Evolutionary conservation across 2,888 invertebrate species (phyloP), one percentile per base, ranked within the genome.

Genomic region (Dexiosoma caninum): DNA sequence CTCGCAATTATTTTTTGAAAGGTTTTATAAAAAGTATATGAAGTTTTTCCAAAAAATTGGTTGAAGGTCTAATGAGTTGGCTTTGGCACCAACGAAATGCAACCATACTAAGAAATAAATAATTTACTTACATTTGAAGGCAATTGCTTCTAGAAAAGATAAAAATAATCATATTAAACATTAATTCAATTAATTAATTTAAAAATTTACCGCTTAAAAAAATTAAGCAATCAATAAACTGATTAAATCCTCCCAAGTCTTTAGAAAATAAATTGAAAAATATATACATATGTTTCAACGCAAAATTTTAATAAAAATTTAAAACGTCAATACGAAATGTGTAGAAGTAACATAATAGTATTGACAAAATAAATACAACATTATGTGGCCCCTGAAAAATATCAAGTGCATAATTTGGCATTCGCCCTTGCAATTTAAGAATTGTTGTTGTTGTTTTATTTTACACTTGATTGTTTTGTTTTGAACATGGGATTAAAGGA

Each of bases 351-450:
- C 16, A 67, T 10, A 27, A 32, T 14, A 74, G 44, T 16, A 74
- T 21, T 12, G 21, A 51, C 46, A 42, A 60, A 53, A 62, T 27
- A 62, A 55, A 14, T 42, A 37, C 44, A 70, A 69, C 53, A 66
- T 40, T 66, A 51, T 78, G 51, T 66, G 51, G 71, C 49, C 71
- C 49, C 35, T 78, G 57, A 78, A 57, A 32, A 23, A 55, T n/a
- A 78, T 57, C 64, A 78, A 66, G 78, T 78, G 71, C 71, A 78
- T 77, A 27, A 51, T 77, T 71, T 66, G 66, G 51, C 59, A 78
- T 78, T 71, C 35, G 78, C 71, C 78, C 64, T 71, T 64, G 77
- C 49, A 59, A n/a, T n/a, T n/a, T n/a, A n/a, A 35, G 35, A 27
- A 5, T 51, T 51, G 9, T 27, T 49, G 46, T 37, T 40, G 40